Evolutionary conservation across 2,888 invertebrate species (phyloP).

Genomic region (Cephus spinipes): DNA sequence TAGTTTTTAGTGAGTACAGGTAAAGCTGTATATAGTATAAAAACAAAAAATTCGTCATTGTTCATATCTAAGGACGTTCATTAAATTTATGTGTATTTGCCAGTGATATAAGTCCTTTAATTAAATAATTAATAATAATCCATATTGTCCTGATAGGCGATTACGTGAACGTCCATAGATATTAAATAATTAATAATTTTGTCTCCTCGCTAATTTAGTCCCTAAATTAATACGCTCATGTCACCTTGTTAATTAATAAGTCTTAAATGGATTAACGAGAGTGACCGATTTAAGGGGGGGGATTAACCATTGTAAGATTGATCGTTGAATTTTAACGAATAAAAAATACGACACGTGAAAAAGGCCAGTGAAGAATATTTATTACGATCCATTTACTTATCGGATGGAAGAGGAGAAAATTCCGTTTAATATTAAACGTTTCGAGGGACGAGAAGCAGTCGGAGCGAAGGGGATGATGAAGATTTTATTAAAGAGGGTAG

Average conservation of each 20-base stretch:
- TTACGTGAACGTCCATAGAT: not conserved
- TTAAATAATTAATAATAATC: not conserved
- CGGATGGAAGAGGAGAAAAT: too few relatives aligned
- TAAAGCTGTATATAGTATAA: not conserved
- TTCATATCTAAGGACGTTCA: not conserved
- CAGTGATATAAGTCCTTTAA: not conserved
- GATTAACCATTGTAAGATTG: too few relatives aligned
- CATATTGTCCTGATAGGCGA: not conserved
- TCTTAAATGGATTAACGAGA: not conserved
- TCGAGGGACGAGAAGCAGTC: too few relatives aligned
- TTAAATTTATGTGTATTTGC: not conserved
- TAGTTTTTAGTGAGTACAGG: not conserved
- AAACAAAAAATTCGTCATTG: not conserved
- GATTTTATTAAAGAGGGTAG: too few relatives aligned
- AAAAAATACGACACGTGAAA: not conserved
- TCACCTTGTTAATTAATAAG: not conserved
- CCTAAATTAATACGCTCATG: not conserved
- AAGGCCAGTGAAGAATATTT: not conserved
- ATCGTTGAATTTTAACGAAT: constrained; percentile 20
- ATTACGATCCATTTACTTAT: too few relatives aligned
- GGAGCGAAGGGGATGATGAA: too few relatives aligned
- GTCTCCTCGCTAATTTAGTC: not conserved
- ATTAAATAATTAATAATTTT: not conserved
- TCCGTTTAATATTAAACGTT: too few relatives aligned
- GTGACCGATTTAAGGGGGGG: not conserved